A percentile compares a stretch with the other conserved stretches of the same genome.
phyloP scores from a whole-genome alignment of 1,140 invertebrate genomes.

The Atopsyche davidsoni region DNA sequence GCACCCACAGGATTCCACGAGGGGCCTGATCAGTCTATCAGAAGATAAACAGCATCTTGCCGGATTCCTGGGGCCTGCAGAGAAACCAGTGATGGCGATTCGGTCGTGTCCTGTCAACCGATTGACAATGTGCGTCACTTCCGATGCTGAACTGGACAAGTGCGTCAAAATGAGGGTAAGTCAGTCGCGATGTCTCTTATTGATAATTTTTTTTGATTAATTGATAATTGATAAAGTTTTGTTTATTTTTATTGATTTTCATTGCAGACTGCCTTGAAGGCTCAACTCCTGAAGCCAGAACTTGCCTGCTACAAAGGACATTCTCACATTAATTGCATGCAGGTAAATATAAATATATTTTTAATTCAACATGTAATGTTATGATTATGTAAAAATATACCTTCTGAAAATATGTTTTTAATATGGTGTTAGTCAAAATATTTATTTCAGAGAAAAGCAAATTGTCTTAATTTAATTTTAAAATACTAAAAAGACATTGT shows the following conservation, averaged over 20 bases:
- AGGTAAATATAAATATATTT: slow-evolving; percentile 39
- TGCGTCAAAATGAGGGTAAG: slow-evolving; percentile 89
- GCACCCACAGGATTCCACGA: slow-evolving; percentile 60
- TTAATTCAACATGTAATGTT: not conserved
- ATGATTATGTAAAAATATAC: not conserved
- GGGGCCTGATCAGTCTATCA: slow-evolving; percentile 53
- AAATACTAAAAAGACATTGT: too few relatives aligned
- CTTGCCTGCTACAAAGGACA: slow-evolving; percentile 79
- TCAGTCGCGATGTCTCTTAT: slow-evolving; percentile 4
- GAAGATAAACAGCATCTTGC: slow-evolving; percentile 49
- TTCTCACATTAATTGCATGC: slow-evolving; percentile 88
- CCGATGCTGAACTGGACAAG: slow-evolving; percentile 83
- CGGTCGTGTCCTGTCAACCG: slow-evolving; percentile 71
- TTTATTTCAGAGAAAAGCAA: too few relatives aligned
- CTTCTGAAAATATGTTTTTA: too few relatives aligned
- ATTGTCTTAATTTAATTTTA: too few relatives aligned
- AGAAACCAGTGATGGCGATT: slow-evolving; percentile 65
- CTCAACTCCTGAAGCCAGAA: slow-evolving; percentile 81
- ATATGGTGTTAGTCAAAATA: too few relatives aligned
- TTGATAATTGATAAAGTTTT: not conserved
- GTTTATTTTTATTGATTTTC: slow-evolving; percentile 3
- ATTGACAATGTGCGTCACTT: slow-evolving; percentile 86
- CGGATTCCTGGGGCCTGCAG: slow-evolving; percentile 42
- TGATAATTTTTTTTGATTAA: not conserved
- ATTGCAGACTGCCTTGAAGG: slow-evolving; percentile 73